Percentiles rank a stretch among this genome's conserved stretches.
Conservation (phyloP, 2,113 vertebrate species). For the Stigmatopora nigra region DNA sequence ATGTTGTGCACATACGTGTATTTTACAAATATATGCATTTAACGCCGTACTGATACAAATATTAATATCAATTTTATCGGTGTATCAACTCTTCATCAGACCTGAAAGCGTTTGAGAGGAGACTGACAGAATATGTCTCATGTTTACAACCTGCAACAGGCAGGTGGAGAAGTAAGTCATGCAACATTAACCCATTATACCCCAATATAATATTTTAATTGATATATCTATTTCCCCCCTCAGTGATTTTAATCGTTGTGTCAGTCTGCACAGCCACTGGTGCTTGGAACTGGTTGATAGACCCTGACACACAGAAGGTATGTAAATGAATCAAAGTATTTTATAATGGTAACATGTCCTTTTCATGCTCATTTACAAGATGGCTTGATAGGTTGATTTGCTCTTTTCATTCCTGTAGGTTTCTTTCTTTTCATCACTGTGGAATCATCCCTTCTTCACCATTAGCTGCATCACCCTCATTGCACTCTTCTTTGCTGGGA, state of each 20-base stretch:
- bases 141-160: conserved; percentile 97
- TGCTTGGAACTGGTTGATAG: conserved; percentile 99
- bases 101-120: conserved; percentile 97
- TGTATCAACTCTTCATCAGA: conserved; percentile 65
- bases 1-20: not conserved
- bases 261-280: conserved; percentile 98
- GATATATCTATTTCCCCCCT: conserved; percentile 8
- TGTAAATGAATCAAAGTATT: too few species aligned
- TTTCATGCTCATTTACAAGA: not conserved
- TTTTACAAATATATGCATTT: not conserved
- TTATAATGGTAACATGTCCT: not conserved
- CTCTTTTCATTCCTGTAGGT: conserved; percentile 70
- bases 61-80: not conserved
- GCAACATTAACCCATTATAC: not conserved
- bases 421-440: conserved; percentile 94
- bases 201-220: not conserved
- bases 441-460: conserved; percentile 99
- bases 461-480: conserved; percentile 97
- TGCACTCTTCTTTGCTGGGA: conserved; percentile 95
- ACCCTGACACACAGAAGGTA: conserved; percentile 97
- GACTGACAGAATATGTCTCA: conserved; percentile 95
- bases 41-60: not conserved
- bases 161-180: conserved; percentile 95
- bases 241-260: conserved; percentile 98
- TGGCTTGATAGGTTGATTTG: too few species aligned